Base-by-base conservation (phyloP, 2,113 vertebrate species). In the Solenodon paradoxus region DNA sequence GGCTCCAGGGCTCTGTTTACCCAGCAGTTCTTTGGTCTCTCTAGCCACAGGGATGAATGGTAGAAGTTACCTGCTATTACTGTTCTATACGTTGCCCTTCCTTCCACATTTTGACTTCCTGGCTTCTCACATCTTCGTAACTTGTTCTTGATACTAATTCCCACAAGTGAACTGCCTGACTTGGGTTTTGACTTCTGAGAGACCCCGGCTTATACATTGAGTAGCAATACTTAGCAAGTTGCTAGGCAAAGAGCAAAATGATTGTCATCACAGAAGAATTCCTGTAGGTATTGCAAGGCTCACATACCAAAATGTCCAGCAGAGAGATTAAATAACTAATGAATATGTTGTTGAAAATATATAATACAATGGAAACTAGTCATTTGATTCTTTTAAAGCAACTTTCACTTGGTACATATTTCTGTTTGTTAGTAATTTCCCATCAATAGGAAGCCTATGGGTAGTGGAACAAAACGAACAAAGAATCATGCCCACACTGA, bases 401-500 rank as follows among this genome's bases (percentile, higher is more conserved):
- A 74, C 16, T 55, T 86, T 69, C 35, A 45, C 83, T 91, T 80
- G 30, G 30, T 92, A 81, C 55, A 84, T 96, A 30, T 15, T 38
- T 72, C 88, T 47, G 53, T 96, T 95, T 38, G 59, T 68, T 92
- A 92, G 30, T 77, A 68, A 78, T 80, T 51, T 59, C 57, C 28
- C 68, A 61, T 92, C 72, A 88, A n/a, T 77, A 94, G 32, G 32
- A 49, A 80, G 95, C 64, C 64, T 28, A 55, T 10, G 20, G 91
- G 72, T 47, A 74, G 88, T 64, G 47, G 74, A 95, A 51, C 57
- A 94, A 35, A 90, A 26, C 69, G 53, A 86, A 89, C 45, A 82
- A 96, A 94, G 71, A 86, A 71, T 57, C 47, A 38, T 81, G 79
- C 94, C 93, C 89, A 97, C 64, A 0, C 88, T 38, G 74, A 91